Percentiles rank a stretch among this genome's conserved stretches.
Evolutionary conservation across 1,140 invertebrate genomes (phyloP).

Genomic region (Ceratoteleas bidentatus): DNA sequence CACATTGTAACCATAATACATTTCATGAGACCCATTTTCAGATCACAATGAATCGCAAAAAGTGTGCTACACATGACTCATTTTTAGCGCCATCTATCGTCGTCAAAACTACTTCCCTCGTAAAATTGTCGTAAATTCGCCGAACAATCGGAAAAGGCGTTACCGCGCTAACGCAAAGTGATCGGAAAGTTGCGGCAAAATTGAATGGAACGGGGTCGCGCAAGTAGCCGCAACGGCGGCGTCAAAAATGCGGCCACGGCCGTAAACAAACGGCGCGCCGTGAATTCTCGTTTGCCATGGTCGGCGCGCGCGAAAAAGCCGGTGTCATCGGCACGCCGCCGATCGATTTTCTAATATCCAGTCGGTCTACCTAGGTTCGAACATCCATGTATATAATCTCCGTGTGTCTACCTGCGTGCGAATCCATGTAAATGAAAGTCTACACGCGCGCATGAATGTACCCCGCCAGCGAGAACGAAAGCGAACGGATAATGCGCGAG

Average conservation of each 20-base stretch:
- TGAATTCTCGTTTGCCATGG: constrained; percentile 40
- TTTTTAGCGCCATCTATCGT: too few relatives aligned
- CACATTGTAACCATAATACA: too few relatives aligned
- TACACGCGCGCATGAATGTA: too few relatives aligned
- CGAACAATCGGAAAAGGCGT: too few relatives aligned
- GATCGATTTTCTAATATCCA: constrained; percentile 65
- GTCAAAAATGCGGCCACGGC: constrained; percentile 14
- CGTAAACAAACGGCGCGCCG: constrained; percentile 38
- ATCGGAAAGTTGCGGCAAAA: constrained; percentile 4
- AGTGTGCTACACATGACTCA: too few relatives aligned
- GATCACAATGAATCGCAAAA: too few relatives aligned
- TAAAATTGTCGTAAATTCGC: too few relatives aligned
- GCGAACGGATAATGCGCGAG: too few relatives aligned
- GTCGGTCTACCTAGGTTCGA: constrained; percentile 58
- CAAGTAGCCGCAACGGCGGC: constrained; percentile 18
- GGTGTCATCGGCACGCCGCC: constrained; percentile 33
- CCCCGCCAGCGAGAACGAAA: too few relatives aligned
- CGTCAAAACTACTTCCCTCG: too few relatives aligned
- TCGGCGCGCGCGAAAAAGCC: constrained; percentile 27
- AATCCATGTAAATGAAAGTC: constrained; percentile 65
- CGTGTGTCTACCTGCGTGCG: constrained; percentile 60
- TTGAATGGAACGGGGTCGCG: background rate
- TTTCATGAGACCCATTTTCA: too few relatives aligned
- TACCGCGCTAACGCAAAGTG: too few relatives aligned
- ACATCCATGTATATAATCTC: constrained; percentile 66